A percentile compares a stretch with the other conserved stretches of the same genome.
Evolutionary conservation across 2,113 vertebrate genomes (phyloP).

Genomic region (Neolamprologus cancellatus): DNA sequence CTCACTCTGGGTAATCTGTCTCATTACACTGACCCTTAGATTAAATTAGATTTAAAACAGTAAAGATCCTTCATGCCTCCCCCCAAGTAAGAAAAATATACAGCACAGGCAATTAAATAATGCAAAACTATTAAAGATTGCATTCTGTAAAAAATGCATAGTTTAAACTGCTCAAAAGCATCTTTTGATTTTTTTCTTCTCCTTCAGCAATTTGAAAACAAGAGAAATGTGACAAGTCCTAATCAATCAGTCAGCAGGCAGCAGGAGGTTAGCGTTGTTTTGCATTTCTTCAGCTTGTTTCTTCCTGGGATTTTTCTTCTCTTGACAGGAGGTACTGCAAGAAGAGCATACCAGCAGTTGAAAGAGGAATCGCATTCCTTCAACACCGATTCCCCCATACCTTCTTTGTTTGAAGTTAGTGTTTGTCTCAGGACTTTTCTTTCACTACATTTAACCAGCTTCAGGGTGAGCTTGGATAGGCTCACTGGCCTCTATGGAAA

Average conservation of each 20-base stretch:
- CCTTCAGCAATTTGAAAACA: conserved; percentile 1
- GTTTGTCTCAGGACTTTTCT: conserved; percentile 60
- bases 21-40: not conserved
- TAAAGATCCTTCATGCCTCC: not conserved
- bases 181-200: not conserved
- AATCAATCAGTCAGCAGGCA: conserved; percentile 59
- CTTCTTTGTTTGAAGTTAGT: conserved; percentile 60
- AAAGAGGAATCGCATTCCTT: conserved; percentile 68
- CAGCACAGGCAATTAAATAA: not conserved
- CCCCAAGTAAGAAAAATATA: not conserved
- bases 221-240: conserved; percentile 39
- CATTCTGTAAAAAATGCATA: not conserved
- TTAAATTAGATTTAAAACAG: not conserved
- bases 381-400: conserved; percentile 36
- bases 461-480: not conserved
- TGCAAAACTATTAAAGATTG: not conserved
- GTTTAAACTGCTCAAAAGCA: not conserved
- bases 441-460: conserved; percentile 9
- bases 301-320: conserved; percentile 63
- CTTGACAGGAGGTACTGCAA: conserved; percentile 58
- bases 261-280: conserved; percentile 59
- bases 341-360: conserved; percentile 53
- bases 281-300: conserved; percentile 60
- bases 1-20: not conserved
- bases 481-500: not conserved